Evolutionary conservation across 2,888 invertebrate species (phyloP).

Genomic region (Drosophila tripunctata): DNA sequence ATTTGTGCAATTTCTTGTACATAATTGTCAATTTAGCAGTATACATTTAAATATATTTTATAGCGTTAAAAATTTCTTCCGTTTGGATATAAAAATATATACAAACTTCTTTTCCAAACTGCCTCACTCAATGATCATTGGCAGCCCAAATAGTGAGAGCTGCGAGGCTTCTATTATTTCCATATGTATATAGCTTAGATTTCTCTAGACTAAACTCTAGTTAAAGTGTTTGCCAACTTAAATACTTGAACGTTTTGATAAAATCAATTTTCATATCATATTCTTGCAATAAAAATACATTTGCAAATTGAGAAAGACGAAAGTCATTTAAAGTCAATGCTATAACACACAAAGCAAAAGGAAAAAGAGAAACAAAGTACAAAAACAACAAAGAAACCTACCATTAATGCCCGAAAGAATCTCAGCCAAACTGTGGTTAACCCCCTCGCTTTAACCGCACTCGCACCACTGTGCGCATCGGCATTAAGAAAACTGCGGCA

Average conservation of each 20-base stretch:
- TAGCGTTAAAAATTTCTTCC: too few species aligned
- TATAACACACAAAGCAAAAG: constrained; percentile 4
- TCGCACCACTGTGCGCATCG: constrained; percentile 13
- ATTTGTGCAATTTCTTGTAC: too few species aligned
- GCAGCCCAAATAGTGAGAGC: too few species aligned
- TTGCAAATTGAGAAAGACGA: constrained; percentile 47
- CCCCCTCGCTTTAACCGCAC: constrained; percentile 15
- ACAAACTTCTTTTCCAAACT: too few species aligned
- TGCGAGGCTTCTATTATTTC: too few species aligned
- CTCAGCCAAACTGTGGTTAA: constrained; percentile 19
- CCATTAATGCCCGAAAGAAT: constrained; percentile 43
- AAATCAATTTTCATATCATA: constrained; percentile 15
- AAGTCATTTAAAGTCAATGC: constrained; percentile 50
- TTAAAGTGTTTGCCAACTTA: neutral
- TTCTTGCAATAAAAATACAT: constrained; percentile 27
- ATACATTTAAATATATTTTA: too few species aligned
- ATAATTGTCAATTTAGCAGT: too few species aligned
- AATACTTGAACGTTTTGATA: neutral
- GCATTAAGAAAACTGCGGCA: constrained; percentile 42
- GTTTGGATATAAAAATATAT: too few species aligned
- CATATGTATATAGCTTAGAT: too few species aligned
- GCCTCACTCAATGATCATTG: too few species aligned
- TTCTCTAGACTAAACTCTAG: neutral
- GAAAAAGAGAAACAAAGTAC: neutral
- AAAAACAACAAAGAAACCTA: neutral